Percentiles rank a stretch among this genome's conserved stretches.
Conservation (phyloP, 2,888 invertebrate genomes). For the Drosophila emarginata region DNA sequence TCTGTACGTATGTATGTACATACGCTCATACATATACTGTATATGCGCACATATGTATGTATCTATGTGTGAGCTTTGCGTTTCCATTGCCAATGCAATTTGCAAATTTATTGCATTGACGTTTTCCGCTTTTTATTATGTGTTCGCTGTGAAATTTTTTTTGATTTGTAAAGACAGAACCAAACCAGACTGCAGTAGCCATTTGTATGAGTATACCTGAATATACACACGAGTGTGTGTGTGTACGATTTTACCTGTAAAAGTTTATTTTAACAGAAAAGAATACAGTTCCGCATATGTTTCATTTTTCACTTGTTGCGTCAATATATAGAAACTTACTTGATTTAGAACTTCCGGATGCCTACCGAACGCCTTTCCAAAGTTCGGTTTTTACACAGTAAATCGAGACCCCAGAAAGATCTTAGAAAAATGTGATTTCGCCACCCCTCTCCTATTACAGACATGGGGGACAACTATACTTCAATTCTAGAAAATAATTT, state of each 20-base stretch:
- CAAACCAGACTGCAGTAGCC: constrained; percentile 1
- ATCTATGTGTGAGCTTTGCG: constrained; percentile 25
- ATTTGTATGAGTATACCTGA: no score
- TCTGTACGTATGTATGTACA: constrained; percentile 14
- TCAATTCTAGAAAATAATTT: no score
- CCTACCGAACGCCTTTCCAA: no score
- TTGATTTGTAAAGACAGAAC: constrained; percentile 14
- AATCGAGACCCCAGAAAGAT: no score
- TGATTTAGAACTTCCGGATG: not conserved
- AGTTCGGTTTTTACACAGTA: no score
- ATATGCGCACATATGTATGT: not conserved
- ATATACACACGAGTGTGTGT: no score
- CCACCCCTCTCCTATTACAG: no score
- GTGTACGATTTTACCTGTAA: not conserved
- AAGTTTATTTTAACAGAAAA: not conserved
- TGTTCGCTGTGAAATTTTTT: constrained; percentile 20
- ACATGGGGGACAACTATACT: no score
- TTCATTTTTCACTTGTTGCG: constrained; percentile 13
- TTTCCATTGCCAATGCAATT: constrained; percentile 80
- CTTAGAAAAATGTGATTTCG: no score
- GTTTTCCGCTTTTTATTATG: constrained; percentile 60
- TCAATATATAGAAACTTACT: not conserved
- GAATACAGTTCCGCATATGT: constrained; percentile 9
- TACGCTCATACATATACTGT: constrained; percentile 12
- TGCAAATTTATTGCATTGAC: constrained; percentile 65